Percentiles rank a stretch among this genome's conserved stretches.
Evolutionary conservation across 2,113 vertebrate species (phyloP).

Genomic region (Lepus timidus): DNA sequence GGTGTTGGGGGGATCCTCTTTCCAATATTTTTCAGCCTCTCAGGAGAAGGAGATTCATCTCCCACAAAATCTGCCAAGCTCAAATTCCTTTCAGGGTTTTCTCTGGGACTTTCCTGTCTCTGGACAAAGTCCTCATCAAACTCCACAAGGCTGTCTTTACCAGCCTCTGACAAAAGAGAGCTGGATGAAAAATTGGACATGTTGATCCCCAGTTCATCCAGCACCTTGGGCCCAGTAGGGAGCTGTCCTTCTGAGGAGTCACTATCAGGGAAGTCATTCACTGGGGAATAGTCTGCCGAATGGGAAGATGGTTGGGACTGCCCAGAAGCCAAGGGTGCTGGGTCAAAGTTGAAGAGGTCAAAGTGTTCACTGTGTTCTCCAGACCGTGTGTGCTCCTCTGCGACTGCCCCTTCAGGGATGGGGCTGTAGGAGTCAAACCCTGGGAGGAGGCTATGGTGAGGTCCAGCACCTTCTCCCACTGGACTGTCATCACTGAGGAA

Average conservation of each 20-base stretch:
- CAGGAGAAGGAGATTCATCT: slow-evolving; percentile 83
- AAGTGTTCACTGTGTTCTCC: slow-evolving; percentile 88
- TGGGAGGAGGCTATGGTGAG: slow-evolving; percentile 91
- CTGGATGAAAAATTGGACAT: slow-evolving; percentile 87
- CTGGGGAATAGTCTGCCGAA: slow-evolving; percentile 88
- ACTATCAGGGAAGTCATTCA: slow-evolving; percentile 88
- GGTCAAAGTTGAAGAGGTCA: slow-evolving; percentile 93
- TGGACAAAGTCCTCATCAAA: slow-evolving; percentile 87
- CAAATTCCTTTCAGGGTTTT: slow-evolving; percentile 83
- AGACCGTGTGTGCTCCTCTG: slow-evolving; percentile 89
- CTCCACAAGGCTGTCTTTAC: slow-evolving; percentile 88
- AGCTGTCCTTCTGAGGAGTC: slow-evolving; percentile 87
- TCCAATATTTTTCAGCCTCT: slow-evolving; percentile 85
- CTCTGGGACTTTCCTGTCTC: slow-evolving; percentile 82
- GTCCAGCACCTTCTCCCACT: slow-evolving; percentile 89
- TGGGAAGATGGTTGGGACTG: slow-evolving; percentile 85
- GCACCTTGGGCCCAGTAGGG: slow-evolving; percentile 81
- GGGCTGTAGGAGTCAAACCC: slow-evolving; percentile 91
- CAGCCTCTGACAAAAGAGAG: slow-evolving; percentile 79
- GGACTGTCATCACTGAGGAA: slow-evolving; percentile 97
- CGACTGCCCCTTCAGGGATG: slow-evolving; percentile 89
- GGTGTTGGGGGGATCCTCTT: slow-evolving; percentile 93
- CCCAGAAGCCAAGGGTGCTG: slow-evolving; percentile 86
- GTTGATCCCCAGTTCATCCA: slow-evolving; percentile 76
- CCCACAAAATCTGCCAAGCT: slow-evolving; percentile 79